These are phyloP conservation scores for Lepilemur septentrionalis DNA, from an alignment of 2,797 vertebrate species.

Conservation along the genomic window DNA sequence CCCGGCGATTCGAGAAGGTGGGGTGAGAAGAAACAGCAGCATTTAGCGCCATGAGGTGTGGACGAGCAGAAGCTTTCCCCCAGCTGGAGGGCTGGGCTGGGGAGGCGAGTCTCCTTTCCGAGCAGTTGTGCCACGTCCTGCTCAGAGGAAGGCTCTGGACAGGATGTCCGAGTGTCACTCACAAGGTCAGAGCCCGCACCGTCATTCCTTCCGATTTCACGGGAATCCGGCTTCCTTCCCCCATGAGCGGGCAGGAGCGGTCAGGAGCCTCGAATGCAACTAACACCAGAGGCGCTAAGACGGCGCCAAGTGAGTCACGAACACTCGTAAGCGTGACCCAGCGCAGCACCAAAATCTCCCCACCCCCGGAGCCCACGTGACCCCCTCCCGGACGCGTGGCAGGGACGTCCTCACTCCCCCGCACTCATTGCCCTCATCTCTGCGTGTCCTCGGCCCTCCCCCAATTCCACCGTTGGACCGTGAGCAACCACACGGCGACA, in stretches of 20 bases:
- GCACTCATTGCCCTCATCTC: not conserved
- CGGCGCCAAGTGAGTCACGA: accelerated
- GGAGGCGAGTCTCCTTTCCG: not conserved
- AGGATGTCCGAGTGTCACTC: not conserved
- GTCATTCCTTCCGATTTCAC: not conserved
- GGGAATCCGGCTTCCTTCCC: not conserved
- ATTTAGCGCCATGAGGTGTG: accelerated
- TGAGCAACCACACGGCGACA: accelerated
- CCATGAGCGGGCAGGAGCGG: accelerated
- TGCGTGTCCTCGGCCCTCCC: not conserved
- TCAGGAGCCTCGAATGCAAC: accelerated
- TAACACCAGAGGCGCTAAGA: not conserved
- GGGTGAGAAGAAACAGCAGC: not conserved
- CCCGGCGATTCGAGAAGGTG: accelerated
- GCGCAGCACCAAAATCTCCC: accelerated
- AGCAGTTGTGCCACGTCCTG: not conserved
- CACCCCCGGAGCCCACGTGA: accelerated
- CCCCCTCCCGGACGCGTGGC: accelerated
- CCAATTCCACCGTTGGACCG: not conserved
- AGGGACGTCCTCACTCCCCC: accelerated
- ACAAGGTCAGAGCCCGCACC: no score
- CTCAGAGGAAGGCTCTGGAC: not conserved
- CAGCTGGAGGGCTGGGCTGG: not conserved
- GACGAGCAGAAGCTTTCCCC: not conserved
- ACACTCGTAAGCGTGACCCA: accelerated